Evolutionary conservation across 37 sponge, comb jelly and placozoan species (phyloP).

Genomic region (Eunapius fragilis): DNA sequence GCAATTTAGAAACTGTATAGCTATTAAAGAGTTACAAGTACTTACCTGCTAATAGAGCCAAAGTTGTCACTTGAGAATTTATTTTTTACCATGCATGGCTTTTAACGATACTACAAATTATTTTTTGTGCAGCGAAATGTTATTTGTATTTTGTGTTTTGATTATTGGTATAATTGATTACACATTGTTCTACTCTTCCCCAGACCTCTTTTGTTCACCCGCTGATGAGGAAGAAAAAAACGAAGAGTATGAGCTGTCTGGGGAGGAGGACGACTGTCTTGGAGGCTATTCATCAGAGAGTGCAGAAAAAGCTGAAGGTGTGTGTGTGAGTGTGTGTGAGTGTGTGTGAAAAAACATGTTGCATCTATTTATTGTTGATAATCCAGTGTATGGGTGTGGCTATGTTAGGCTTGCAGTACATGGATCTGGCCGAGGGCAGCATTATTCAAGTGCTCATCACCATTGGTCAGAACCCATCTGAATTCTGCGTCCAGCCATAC

Average conservation of each 20-base stretch:
- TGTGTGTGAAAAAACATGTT: too few species aligned
- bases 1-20: too few species aligned
- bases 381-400: too few species aligned
- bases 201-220: not conserved
- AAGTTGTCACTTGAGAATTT: too few species aligned
- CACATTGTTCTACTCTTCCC: not conserved
- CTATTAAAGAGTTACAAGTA: too few species aligned
- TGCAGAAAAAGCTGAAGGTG: not conserved
- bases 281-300: not conserved
- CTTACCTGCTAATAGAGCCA: too few species aligned
- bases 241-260: not conserved
- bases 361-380: too few species aligned
- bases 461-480: constrained; percentile 1
- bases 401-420: not conserved
- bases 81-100: too few species aligned
- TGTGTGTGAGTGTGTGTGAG: not conserved
- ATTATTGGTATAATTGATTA: too few species aligned
- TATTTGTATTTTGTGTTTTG: too few species aligned
- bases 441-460: constrained; percentile 13
- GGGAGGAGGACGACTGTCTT: not conserved
- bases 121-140: too few species aligned
- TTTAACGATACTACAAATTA: too few species aligned
- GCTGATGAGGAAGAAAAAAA: not conserved
- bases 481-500: constrained; percentile 20
- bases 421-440: not conserved